Evolutionary conservation across 2,113 vertebrate species (phyloP), one percentile per base, ranked within the genome.

Genomic region (Petromus typicus): DNA sequence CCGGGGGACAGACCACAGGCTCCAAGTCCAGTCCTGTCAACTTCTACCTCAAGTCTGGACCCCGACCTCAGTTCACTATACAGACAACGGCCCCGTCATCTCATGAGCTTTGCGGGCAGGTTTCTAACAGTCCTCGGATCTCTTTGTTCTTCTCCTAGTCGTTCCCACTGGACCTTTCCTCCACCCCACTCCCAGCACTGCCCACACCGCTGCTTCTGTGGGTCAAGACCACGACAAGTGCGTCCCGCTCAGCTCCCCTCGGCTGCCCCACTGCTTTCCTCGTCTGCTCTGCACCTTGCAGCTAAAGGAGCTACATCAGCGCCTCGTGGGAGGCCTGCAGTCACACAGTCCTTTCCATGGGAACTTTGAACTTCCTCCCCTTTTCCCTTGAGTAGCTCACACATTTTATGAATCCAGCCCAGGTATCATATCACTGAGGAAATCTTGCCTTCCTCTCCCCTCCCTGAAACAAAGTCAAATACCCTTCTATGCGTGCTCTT

Each of bases 401-500:
- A 66, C 16, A 67, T 34, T 32, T 16, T 73, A 34, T 1, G 37
- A 25, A 54, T 66, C 3, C 18, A 84, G n/a, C 4, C 25, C 34
- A 93, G n/a, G 13, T 17, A 84, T 66, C 82, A 81, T 69, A 91
- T 95, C 57, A 96, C 37, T 2, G 37, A 85, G 63, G 25, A 89
- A 43, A 63, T 51, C 3, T 69, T 59, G 40, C 37, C 45, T 90
- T 75, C 34, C 20, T 85, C 56, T n/a, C n/a, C n/a, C n/a, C n/a
- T n/a, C 59, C 43, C 4, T 4, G 16, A 94, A 16, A 34, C 48
- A 10, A 43, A 18, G 16, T 64, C 40, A 93, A 89, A 84, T 40
- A 59, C 22, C 4, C 45, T 51, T 23, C 20, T 67, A 66, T 7
- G 32, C 0, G 54, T 3, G 59, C 5, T 90, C 22, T 34, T 56